These are phyloP conservation scores for Mugil cephalus DNA, from an alignment of 2,113 vertebrate genomes.

Conservation along the genomic window DNA sequence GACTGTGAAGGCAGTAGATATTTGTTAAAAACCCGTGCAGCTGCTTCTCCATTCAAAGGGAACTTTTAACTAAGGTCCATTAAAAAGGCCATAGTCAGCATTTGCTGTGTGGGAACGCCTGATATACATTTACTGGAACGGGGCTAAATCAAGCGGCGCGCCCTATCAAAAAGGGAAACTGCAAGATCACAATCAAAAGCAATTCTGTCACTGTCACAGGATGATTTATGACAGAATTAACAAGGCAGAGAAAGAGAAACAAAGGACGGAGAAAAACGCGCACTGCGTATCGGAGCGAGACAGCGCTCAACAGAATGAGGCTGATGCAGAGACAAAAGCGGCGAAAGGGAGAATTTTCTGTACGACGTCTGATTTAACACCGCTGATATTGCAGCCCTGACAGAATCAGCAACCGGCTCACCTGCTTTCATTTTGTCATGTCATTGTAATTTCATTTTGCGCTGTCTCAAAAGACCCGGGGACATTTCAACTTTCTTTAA, in stretches of 20 bases:
- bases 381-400: constrained; percentile 37
- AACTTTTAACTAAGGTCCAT: constrained; percentile 36
- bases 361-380: constrained; percentile 62
- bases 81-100: constrained; percentile 46
- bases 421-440: constrained; percentile 71
- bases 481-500: constrained; percentile 76
- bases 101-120: constrained; percentile 21
- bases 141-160: constrained; percentile 44
- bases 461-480: constrained; percentile 65
- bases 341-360: constrained; percentile 14
- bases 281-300: constrained; percentile 31
- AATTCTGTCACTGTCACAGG: constrained; percentile 67
- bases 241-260: constrained; percentile 40
- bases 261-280: constrained; percentile 17
- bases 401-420: constrained; percentile 47
- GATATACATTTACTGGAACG: constrained; percentile 37
- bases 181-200: constrained; percentile 73
- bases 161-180: constrained; percentile 59
- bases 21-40: constrained; percentile 26
- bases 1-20: constrained; percentile 9
- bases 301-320: constrained; percentile 27
- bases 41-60: constrained; percentile 25
- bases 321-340: constrained; percentile 24
- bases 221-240: constrained; percentile 74
- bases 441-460: constrained; percentile 72